These are phyloP conservation scores for Cromileptes altivelis DNA, from an alignment of 2,113 vertebrate species.

Conservation along the genomic window DNA sequence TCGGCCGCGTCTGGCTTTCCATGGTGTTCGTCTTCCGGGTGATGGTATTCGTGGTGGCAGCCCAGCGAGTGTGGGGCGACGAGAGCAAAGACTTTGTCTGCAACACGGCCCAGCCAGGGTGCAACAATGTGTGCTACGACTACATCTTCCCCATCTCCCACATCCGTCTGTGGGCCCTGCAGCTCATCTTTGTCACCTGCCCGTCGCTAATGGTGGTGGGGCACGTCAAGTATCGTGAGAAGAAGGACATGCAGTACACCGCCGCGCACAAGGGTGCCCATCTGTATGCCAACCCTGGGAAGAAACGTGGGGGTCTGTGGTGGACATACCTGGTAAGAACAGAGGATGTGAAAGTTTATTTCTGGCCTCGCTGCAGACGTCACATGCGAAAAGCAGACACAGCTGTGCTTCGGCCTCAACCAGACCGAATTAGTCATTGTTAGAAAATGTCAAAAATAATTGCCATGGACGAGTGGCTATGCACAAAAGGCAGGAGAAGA, in stretches of 20 bases:
- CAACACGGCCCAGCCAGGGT: slow-evolving; percentile 93
- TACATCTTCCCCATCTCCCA: slow-evolving; percentile 94
- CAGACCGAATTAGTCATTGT: background rate
- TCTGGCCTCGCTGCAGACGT: background rate
- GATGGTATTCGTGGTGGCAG: slow-evolving; percentile 93
- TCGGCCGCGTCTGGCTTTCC: slow-evolving; percentile 94
- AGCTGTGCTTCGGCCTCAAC: background rate
- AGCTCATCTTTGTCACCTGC: slow-evolving; percentile 96
- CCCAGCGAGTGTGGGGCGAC: slow-evolving; percentile 91
- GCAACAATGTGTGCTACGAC: slow-evolving; percentile 92
- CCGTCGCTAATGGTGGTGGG: slow-evolving; percentile 93
- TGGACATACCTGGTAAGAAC: slow-evolving; percentile 91
- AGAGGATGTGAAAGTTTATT: background rate
- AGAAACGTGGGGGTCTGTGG: slow-evolving; percentile 94
- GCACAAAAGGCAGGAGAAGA: background rate
- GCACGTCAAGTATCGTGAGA: slow-evolving; percentile 92
- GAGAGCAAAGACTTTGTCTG: slow-evolving; percentile 94
- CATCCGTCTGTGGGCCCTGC: slow-evolving; percentile 95
- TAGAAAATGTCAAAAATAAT: slow-evolving; percentile 17
- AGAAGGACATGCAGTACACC: slow-evolving; percentile 83
- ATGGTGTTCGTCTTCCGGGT: slow-evolving; percentile 94
- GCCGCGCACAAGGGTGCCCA: background rate
- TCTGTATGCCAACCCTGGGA: slow-evolving; percentile 86
- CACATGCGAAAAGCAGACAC: background rate
- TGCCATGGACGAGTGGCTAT: background rate